Conservation (phyloP, 2,888 invertebrate genomes). For the Ectemnius cavifrons region DNA sequence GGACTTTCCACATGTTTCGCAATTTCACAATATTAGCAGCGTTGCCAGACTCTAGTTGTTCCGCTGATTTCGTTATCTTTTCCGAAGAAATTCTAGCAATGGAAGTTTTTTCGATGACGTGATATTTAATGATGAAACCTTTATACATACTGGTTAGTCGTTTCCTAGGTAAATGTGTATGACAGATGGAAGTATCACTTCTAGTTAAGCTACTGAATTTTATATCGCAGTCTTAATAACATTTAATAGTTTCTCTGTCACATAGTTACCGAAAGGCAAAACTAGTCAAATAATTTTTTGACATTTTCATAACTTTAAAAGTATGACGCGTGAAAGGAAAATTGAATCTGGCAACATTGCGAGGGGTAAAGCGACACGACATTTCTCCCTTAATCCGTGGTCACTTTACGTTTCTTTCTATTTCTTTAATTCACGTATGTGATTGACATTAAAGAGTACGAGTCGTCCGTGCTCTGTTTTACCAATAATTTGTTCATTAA, state of each 20-base stretch:
- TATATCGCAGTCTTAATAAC: slow-evolving; percentile 16
- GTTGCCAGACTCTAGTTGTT: slow-evolving; percentile 56
- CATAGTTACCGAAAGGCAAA: slow-evolving; percentile 49
- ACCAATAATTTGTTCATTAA: slow-evolving; percentile 46
- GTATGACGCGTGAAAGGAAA: slow-evolving; percentile 8
- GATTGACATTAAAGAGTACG: slow-evolving; percentile 25
- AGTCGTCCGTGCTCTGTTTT: slow-evolving; percentile 46
- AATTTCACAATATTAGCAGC: slow-evolving; percentile 44
- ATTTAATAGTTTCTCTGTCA: slow-evolving; percentile 41
- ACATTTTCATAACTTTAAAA: slow-evolving; percentile 31
- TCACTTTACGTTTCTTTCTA: slow-evolving; percentile 31
- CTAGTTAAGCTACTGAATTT: slow-evolving; percentile 20
- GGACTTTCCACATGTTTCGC: slow-evolving; percentile 52
- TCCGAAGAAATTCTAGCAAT: slow-evolving; percentile 37
- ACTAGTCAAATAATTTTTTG: slow-evolving; percentile 49
- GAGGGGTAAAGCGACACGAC: slow-evolving; percentile 36
- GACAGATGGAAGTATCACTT: slow-evolving; percentile 41
- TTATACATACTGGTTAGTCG: slow-evolving; percentile 45
- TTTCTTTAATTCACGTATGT: slow-evolving; percentile 22
- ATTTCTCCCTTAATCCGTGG: slow-evolving; percentile 33
- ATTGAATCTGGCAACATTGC: slow-evolving; percentile 58
- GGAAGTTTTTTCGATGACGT: slow-evolving; percentile 28
- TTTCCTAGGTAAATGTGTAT: slow-evolving; percentile 45
- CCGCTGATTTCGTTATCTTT: slow-evolving; percentile 42
- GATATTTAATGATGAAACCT: slow-evolving; percentile 39